Percentiles rank a stretch among this genome's conserved stretches.
Conservation (phyloP, 2,113 vertebrate species). For the Seriola aureovittata region DNA sequence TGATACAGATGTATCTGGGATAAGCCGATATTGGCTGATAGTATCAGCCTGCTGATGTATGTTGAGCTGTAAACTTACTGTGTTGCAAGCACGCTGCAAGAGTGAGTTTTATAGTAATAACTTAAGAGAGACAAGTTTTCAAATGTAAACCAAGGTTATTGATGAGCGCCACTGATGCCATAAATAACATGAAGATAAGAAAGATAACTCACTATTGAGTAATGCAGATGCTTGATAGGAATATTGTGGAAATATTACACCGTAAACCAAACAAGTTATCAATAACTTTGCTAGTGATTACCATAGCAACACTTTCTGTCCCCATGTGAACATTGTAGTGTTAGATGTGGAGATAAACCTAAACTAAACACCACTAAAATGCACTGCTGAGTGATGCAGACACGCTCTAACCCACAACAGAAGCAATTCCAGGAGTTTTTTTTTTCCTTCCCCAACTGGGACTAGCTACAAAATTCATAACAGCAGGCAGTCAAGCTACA, state of each 20-base stretch:
- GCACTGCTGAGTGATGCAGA: neutral
- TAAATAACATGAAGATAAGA: neutral
- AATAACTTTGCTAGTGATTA: neutral
- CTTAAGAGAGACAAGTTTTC: too few relatives aligned
- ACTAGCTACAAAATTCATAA: constrained; percentile 21
- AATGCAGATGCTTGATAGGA: neutral
- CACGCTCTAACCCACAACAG: constrained; percentile 2
- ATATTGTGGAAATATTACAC: neutral
- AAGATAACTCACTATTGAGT: neutral
- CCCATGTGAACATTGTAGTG: neutral
- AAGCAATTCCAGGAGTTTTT: neutral
- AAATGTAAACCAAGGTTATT: too few relatives aligned
- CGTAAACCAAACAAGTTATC: neutral
- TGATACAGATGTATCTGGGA: neutral
- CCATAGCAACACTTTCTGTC: neutral
- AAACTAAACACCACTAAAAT: neutral
- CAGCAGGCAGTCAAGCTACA: constrained; percentile 24
- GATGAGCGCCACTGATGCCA: neutral
- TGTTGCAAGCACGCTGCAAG: constrained; percentile 29
- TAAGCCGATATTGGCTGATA: neutral
- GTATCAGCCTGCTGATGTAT: neutral
- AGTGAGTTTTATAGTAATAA: neutral
- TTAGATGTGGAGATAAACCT: neutral
- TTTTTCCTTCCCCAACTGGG: neutral
- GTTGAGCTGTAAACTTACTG: neutral